These are phyloP conservation scores for Puma concolor DNA, from an alignment of 2,113 vertebrate species.

Conservation along the genomic window DNA sequence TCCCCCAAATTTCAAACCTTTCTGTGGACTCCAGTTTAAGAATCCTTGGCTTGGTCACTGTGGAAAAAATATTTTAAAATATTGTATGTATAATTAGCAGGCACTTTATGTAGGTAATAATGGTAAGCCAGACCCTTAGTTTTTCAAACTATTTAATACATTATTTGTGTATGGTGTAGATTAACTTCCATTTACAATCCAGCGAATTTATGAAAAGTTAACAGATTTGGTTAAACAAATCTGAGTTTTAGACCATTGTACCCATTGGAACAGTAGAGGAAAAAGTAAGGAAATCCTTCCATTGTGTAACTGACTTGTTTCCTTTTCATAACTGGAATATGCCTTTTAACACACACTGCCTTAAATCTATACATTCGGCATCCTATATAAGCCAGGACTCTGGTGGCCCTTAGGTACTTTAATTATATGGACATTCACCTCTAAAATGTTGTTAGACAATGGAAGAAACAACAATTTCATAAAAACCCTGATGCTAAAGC, in stretches of 20 bases:
- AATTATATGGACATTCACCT: not conserved
- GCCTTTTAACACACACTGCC: not conserved
- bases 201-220: not conserved
- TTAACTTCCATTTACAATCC: not conserved
- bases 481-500: not conserved
- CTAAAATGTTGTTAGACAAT: not conserved
- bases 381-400: not conserved
- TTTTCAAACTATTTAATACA: not conserved
- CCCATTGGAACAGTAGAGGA: not conserved
- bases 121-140: not conserved
- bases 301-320: slow-evolving; percentile 22
- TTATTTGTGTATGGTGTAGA: not conserved
- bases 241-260: not conserved
- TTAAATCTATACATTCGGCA: not conserved
- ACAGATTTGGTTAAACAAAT: not conserved
- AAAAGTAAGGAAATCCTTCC: slow-evolving; percentile 60
- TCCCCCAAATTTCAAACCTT: not conserved
- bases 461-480: not conserved
- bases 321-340: not conserved
- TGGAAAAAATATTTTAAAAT: not conserved
- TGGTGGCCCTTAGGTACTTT: not conserved
- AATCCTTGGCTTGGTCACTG: not conserved
- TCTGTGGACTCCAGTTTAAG: not conserved
- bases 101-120: not conserved
- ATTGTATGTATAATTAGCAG: not conserved